Percentiles rank a stretch among this genome's conserved stretches.
These are phyloP conservation scores for Chrosomus eos DNA, from an alignment of 2,797 vertebrate genomes.

Conservation along the genomic window DNA sequence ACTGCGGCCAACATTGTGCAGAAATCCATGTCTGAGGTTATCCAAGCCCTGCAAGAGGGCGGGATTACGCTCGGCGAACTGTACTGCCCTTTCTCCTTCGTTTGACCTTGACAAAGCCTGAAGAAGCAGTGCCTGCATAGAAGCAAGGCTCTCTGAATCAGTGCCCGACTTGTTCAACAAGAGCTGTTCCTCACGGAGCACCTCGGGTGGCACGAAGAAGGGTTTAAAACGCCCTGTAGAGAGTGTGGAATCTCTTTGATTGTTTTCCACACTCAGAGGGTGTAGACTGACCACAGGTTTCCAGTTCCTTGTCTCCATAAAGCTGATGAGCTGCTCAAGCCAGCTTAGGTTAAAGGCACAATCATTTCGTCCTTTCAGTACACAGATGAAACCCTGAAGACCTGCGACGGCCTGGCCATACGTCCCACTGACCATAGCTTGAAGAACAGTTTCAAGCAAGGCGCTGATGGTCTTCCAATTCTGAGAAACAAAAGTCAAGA, in stretches of 20 bases:
- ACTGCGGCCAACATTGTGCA: conserved; percentile 83
- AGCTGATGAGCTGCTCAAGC: conserved; percentile 81
- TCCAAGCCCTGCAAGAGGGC: conserved; percentile 80
- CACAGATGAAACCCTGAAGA: conserved; percentile 83
- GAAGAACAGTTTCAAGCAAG: conserved; percentile 81
- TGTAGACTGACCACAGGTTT: conserved; percentile 85
- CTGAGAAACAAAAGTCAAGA: conserved; percentile 79
- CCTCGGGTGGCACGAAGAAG: conserved; percentile 76
- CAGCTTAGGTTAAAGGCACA: conserved; percentile 82
- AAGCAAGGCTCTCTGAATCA: conserved; percentile 65
- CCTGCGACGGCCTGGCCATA: conserved; percentile 80
- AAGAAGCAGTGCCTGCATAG: conserved; percentile 77
- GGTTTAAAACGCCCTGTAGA: conserved; percentile 76
- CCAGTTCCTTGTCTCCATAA: conserved; percentile 85
- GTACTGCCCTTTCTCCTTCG: conserved; percentile 67
- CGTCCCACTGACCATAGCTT: conserved; percentile 83
- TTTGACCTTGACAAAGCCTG: conserved; percentile 81
- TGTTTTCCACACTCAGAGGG: conserved; percentile 68
- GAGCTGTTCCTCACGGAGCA: conserved; percentile 63
- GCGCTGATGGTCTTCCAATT: conserved; percentile 86
- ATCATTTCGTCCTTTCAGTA: conserved; percentile 80
- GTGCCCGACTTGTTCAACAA: conserved; percentile 64
- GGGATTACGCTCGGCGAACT: conserved; percentile 72
- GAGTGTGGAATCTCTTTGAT: conserved; percentile 63
- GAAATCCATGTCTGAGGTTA: conserved; percentile 77